Conservation (phyloP, 2,888 invertebrate genomes). For the Dexiosoma caninum region DNA sequence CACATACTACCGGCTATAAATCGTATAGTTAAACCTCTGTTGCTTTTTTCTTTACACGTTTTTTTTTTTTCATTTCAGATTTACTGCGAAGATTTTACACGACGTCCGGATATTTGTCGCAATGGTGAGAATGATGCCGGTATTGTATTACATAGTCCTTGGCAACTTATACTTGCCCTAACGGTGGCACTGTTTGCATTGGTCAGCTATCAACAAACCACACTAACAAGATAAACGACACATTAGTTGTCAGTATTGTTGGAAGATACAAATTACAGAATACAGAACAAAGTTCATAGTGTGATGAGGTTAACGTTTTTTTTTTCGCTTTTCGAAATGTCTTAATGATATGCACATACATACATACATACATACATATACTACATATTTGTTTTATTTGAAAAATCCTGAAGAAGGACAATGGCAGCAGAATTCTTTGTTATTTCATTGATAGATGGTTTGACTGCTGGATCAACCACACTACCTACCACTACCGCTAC, state of each 20-base stretch:
- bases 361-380: not conserved
- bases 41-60: too few species aligned
- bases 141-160: conserved; percentile 46
- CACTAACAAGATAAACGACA: conserved; percentile 70
- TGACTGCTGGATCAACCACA: not conserved
- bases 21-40: too few species aligned
- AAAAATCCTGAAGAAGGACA: not conserved
- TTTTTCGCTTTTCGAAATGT: conserved; percentile 13
- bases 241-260: conserved; percentile 30
- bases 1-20: too few species aligned
- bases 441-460: not conserved
- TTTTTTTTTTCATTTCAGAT: conserved; percentile 67
- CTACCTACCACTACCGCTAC: not conserved
- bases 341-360: not conserved
- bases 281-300: conserved; percentile 25
- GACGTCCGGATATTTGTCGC: conserved; percentile 72
- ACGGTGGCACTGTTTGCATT: conserved; percentile 49
- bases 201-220: conserved; percentile 50
- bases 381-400: too few species aligned
- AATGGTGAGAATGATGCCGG: conserved; percentile 69
- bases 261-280: conserved; percentile 17
- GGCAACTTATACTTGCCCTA: conserved; percentile 63
- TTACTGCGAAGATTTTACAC: conserved; percentile 74
- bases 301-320: conserved; percentile 27
- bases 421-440: not conserved